A percentile compares a stretch with the other conserved stretches of the same genome.
Conservation (phyloP, 1,140 invertebrate species). For the Drosophila bifasciata region DNA sequence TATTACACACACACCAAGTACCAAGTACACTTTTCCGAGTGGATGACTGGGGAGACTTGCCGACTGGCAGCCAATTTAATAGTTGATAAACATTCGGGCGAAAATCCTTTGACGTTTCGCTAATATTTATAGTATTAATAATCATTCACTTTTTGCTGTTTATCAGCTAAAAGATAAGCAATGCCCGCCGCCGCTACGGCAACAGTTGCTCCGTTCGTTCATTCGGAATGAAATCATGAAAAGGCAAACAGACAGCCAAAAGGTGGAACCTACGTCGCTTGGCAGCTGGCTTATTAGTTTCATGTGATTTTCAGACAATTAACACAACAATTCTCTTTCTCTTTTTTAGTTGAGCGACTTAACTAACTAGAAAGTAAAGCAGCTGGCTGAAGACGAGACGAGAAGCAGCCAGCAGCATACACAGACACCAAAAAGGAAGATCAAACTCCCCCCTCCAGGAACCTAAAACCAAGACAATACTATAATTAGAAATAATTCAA, state of each 20-base stretch:
- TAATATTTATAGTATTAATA: conserved; percentile 81
- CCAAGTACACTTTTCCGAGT: not conserved
- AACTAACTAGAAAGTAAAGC: conserved; percentile 29
- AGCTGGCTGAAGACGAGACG: conserved; percentile 12
- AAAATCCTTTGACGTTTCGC: conserved; percentile 74
- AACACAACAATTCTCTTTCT: conserved; percentile 44
- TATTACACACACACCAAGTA: conserved; percentile 9
- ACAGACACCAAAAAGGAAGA: conserved; percentile 1
- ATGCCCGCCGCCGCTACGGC: conserved; percentile 1
- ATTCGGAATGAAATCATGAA: conserved; percentile 52
- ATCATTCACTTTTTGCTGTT: conserved; percentile 53
- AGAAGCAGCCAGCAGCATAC: conserved; percentile 4
- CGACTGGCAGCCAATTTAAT: conserved; percentile 28
- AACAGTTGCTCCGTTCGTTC: conserved; percentile 16
- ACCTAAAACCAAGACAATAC: conserved; percentile 18
- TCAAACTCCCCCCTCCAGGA: not conserved
- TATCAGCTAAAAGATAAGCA: conserved; percentile 66
- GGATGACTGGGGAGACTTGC: conserved; percentile 17
- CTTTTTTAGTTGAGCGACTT: conserved; percentile 56
- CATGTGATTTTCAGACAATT: conserved; percentile 68
- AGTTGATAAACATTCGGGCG: conserved; percentile 62
- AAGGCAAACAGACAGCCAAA: conserved; percentile 53
- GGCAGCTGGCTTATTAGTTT: conserved; percentile 67
- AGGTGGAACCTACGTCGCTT: conserved; percentile 33
- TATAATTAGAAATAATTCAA: conserved; percentile 30